These are phyloP conservation scores for Dallia pectoralis DNA, from an alignment of 2,797 vertebrate genomes.

Conservation along the genomic window DNA sequence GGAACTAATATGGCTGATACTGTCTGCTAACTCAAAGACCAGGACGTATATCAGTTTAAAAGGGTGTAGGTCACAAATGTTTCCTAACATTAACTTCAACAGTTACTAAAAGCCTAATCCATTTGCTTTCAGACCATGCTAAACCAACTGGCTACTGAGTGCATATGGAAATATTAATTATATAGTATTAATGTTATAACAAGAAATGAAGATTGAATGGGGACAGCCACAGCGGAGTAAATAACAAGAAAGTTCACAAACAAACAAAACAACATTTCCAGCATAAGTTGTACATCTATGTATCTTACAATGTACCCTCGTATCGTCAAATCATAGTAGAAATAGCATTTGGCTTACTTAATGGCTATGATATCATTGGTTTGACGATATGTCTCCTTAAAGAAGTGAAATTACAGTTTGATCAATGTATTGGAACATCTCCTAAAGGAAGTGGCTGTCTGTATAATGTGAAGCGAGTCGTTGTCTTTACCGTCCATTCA, in stretches of 20 bases:
- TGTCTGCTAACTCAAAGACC: too few relatives aligned
- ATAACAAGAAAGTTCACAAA: background rate
- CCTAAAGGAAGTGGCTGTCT: slow-evolving; percentile 34
- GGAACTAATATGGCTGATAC: too few relatives aligned
- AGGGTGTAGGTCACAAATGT: too few relatives aligned
- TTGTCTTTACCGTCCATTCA: slow-evolving; percentile 13
- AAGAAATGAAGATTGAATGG: background rate
- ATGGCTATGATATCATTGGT: slow-evolving; percentile 15
- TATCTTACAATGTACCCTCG: background rate
- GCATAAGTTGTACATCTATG: background rate
- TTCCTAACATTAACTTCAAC: too few relatives aligned
- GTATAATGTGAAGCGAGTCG: slow-evolving; percentile 2
- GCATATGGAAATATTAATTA: too few relatives aligned
- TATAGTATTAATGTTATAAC: too few relatives aligned
- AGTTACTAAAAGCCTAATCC: too few relatives aligned
- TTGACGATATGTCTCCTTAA: slow-evolving; percentile 28
- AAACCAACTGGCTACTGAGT: too few relatives aligned
- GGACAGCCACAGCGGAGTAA: background rate
- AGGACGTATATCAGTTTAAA: too few relatives aligned
- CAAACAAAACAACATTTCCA: background rate
- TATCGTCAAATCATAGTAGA: background rate
- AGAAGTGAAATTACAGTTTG: slow-evolving; percentile 20
- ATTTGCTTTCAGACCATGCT: too few relatives aligned
- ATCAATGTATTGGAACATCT: slow-evolving; percentile 37
- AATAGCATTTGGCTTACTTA: background rate